Evolutionary conservation across 2,888 invertebrate genomes (phyloP), one percentile per base, ranked within the genome.

Genomic region (Ectemnius cavifrons): DNA sequence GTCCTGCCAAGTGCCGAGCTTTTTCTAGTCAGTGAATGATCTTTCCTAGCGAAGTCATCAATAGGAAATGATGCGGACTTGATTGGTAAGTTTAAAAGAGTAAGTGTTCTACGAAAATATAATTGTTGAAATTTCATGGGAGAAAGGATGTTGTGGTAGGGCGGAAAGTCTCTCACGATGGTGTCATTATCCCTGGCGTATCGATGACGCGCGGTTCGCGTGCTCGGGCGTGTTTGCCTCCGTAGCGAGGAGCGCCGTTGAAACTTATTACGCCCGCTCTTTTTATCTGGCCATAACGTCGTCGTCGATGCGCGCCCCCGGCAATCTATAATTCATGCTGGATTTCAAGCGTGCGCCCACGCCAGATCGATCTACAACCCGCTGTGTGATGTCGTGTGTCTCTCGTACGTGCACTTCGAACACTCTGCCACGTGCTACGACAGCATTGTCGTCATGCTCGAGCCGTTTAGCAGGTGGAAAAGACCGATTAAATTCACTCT

Each of bases 291-390:
- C 23, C 58, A 47, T 45, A 64, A 56, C 64, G 37, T 37, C 37
- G 37, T 37, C 37, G 45, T 64, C 56, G 64, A 64, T 56, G 64
- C 47, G 16, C 37, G 37, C 37, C 37, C n/a, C 16, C 18, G 37
- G 56, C 52, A 16, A 56, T 57, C 56, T 64, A 64, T 64, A 64
- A 64, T 64, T 64, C 57, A 64, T 64, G 56, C 13, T 64, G 27
- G 64, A 64, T 64, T 64, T 64, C 64, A 57, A 56, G 8, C 37
- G 64, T 2, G 37, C 37, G 37, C 37, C 37, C 37, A 37, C 8
- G 37, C 37, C 37, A 37, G 37, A 37, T 37, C 37, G 37, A 37
- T 37, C 37, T 37, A 45, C 45, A 46, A 46, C 20, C 56, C 37
- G 49, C 16, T 13, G 2, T 13, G 0, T 13, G 16, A 1, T 49